Percentiles rank a stretch among this genome's conserved stretches.
These are phyloP conservation scores for Periparus ater DNA, from an alignment of 2,797 vertebrate species.

Conservation along the genomic window DNA sequence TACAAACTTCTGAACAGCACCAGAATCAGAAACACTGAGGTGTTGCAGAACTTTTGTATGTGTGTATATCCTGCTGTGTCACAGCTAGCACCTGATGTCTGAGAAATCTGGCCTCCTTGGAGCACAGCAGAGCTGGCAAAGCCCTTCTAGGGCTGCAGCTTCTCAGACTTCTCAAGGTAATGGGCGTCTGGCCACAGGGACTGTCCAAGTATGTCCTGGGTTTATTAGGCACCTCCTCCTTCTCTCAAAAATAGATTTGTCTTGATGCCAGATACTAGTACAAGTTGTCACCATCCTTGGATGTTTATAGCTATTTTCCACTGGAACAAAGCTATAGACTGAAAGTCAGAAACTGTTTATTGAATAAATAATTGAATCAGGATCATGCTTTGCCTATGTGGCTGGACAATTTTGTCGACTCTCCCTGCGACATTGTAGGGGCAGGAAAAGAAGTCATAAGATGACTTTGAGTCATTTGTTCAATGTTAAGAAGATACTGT, in stretches of 20 bases:
- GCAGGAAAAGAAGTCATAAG: neutral
- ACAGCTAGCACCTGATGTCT: neutral
- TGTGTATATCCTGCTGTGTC: neutral
- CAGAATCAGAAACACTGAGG: neutral
- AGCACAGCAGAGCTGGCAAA: neutral
- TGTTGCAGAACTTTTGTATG: neutral
- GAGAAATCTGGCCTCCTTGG: neutral
- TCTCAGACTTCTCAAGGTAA: neutral
- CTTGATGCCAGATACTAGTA: neutral
- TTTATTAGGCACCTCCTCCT: neutral
- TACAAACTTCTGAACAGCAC: neutral
- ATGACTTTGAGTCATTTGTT: neutral
- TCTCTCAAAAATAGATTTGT: neutral
- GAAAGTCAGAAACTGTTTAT: neutral
- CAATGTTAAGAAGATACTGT: neutral
- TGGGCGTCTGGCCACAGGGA: rapidly evolving
- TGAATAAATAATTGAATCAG: neutral
- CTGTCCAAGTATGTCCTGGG: neutral
- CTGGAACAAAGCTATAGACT: neutral
- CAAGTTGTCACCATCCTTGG: neutral
- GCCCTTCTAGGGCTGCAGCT: neutral
- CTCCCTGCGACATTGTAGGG: neutral
- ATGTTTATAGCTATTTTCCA: neutral
- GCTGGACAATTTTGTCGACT: neutral
- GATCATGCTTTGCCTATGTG: neutral